A percentile compares a stretch with the other conserved stretches of the same genome.
Conservation (phyloP, 2,113 vertebrate genomes). For the Alethe castanea region DNA sequence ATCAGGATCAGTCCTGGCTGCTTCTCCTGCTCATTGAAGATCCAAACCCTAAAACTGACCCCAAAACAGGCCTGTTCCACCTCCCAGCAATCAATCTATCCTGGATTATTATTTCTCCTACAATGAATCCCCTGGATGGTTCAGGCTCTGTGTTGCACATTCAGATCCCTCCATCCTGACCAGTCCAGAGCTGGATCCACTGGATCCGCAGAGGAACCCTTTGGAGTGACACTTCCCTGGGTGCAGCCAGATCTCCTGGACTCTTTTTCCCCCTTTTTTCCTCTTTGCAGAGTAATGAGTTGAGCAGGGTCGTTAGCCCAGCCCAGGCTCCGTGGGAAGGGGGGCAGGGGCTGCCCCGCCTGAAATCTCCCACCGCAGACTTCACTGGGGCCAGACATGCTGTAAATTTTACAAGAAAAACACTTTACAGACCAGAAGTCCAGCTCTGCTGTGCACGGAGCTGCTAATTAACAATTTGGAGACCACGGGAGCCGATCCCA, state of each 20-base stretch:
- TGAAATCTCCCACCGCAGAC: conserved; percentile 50
- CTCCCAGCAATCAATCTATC: background rate
- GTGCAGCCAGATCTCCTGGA: background rate
- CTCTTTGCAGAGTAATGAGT: background rate
- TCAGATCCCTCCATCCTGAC: background rate
- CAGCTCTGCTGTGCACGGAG: background rate
- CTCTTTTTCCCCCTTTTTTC: background rate
- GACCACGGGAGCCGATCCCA: background rate
- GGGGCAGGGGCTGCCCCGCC: background rate
- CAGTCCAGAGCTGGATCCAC: fast-evolving
- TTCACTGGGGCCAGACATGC: conserved; percentile 50
- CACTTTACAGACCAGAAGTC: conserved; percentile 47
- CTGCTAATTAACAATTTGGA: conserved; percentile 23
- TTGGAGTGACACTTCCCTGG: background rate
- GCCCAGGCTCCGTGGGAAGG: background rate
- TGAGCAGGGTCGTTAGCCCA: background rate
- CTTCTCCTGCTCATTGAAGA: background rate
- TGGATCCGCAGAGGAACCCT: background rate
- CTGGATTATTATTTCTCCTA: background rate
- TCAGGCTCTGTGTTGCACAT: background rate
- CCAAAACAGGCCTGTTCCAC: background rate
- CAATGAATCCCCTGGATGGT: fast-evolving
- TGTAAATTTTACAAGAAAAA: conserved; percentile 65
- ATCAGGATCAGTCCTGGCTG: background rate
- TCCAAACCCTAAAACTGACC: background rate